Conservation (phyloP, 1,140 invertebrate genomes). For the Listronotus oregonensis region DNA sequence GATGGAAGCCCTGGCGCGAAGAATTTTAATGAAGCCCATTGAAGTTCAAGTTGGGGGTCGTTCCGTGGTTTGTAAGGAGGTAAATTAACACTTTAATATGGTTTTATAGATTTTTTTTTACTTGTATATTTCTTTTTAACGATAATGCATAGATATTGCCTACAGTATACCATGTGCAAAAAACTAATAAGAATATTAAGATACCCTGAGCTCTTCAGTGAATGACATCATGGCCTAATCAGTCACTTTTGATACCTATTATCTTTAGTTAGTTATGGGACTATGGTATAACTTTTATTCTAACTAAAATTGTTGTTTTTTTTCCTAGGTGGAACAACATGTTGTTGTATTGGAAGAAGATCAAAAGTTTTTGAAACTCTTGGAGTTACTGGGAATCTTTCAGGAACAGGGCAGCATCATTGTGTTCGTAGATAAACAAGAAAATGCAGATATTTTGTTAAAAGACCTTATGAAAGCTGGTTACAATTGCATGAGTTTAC, state of each 20-base stretch:
- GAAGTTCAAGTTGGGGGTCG: constrained; percentile 98
- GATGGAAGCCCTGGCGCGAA: constrained; percentile 96
- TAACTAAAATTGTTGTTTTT: neutral
- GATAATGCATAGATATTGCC: no score
- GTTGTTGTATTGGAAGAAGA: constrained; percentile 94
- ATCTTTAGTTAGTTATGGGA: no score
- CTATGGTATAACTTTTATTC: neutral
- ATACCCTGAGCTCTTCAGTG: no score
- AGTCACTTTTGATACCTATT: no score
- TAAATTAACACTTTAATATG: neutral
- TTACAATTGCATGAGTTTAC: constrained; percentile 94
- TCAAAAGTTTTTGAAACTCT: constrained; percentile 95
- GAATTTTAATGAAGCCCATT: constrained; percentile 93
- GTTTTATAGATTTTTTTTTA: no score
- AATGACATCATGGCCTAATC: no score
- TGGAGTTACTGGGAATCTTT: constrained; percentile 94
- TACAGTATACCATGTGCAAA: no score
- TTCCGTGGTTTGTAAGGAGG: constrained; percentile 96
- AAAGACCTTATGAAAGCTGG: constrained; percentile 97
- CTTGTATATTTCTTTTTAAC: no score
- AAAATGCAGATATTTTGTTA: constrained; percentile 92
- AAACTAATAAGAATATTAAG: no score
- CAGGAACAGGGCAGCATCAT: constrained; percentile 93
- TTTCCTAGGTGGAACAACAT: constrained; percentile 82
- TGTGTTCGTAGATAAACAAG: constrained; percentile 99